phyloP scores from a whole-genome alignment of 2,888 invertebrate genomes.

The Temnothorax rugatulus region DNA sequence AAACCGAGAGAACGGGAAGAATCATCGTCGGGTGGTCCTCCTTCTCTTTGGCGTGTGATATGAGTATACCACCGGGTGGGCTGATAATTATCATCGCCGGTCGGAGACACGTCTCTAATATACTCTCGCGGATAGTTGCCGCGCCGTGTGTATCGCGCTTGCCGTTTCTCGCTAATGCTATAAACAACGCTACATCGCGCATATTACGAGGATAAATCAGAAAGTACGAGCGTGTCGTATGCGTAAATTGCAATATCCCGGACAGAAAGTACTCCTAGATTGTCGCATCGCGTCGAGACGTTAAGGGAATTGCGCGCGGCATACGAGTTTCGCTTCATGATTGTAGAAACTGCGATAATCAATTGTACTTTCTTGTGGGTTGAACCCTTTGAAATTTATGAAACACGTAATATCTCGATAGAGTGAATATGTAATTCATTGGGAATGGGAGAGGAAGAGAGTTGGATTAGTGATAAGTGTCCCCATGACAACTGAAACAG shows the following conservation, averaged over 20 bases:
- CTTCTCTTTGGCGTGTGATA: slow-evolving; percentile 13
- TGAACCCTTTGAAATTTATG: slow-evolving; percentile 6
- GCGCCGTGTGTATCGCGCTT: not conserved
- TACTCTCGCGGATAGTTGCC: slow-evolving; percentile 11
- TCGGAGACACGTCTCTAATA: slow-evolving; percentile 4
- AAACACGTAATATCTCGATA: slow-evolving; percentile 8
- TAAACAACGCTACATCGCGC: slow-evolving; percentile 25
- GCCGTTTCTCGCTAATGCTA: not conserved
- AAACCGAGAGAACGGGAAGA: slow-evolving; percentile 10
- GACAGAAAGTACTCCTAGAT: slow-evolving; percentile 10
- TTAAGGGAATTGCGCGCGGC: slow-evolving; percentile 32
- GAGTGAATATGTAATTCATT: not conserved
- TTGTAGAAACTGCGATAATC: slow-evolving; percentile 16
- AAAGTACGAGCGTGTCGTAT: slow-evolving; percentile 25
- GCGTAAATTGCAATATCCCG: slow-evolving; percentile 32
- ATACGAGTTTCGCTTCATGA: slow-evolving; percentile 31
- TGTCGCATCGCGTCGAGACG: slow-evolving; percentile 3
- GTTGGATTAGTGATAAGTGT: not conserved
- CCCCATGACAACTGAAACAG: not conserved
- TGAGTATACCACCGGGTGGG: slow-evolving; percentile 26
- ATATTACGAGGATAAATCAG: slow-evolving; percentile 42
- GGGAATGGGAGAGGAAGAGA: not conserved
- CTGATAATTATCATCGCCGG: slow-evolving; percentile 25
- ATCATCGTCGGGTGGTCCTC: not conserved
- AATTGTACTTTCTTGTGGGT: not conserved